phyloP scores from a whole-genome alignment of 2,797 vertebrate genomes.

The Martes flavigula region DNA sequence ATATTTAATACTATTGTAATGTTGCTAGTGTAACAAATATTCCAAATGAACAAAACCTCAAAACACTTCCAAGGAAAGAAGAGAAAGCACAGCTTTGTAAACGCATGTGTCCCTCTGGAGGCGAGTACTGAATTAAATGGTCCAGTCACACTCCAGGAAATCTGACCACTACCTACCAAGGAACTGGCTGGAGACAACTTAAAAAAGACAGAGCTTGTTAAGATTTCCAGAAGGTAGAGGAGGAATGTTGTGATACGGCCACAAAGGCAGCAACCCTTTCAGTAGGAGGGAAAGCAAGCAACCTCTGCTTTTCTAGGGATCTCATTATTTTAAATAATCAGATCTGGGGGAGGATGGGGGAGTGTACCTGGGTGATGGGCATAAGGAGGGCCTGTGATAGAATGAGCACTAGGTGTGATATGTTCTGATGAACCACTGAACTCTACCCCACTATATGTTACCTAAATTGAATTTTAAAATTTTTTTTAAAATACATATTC shows the following conservation, averaged over 20 bases:
- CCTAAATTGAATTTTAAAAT: neutral
- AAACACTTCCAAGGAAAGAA: neutral
- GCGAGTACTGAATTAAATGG: neutral
- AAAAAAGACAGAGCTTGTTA: neutral
- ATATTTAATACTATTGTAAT: neutral
- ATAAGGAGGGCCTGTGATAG: neutral
- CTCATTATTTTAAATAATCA: neutral
- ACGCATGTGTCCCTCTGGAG: neutral
- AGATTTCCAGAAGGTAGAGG: neutral
- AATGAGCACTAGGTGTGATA: neutral
- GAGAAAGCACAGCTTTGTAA: neutral
- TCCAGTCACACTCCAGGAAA: neutral
- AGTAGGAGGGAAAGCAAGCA: neutral
- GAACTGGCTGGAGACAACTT: neutral
- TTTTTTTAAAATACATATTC: neutral
- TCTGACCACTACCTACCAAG: neutral
- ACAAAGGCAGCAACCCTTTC: neutral
- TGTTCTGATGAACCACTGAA: neutral
- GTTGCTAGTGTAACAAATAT: neutral
- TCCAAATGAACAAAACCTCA: conserved; percentile 22
- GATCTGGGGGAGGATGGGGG: neutral
- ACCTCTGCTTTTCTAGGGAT: neutral
- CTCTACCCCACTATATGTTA: neutral
- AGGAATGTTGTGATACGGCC: neutral
- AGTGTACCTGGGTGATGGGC: neutral